Percentiles rank a stretch among this genome's conserved stretches.
These are phyloP conservation scores for Anolis apletophallus DNA, from an alignment of 2,797 vertebrate genomes.

Conservation along the genomic window DNA sequence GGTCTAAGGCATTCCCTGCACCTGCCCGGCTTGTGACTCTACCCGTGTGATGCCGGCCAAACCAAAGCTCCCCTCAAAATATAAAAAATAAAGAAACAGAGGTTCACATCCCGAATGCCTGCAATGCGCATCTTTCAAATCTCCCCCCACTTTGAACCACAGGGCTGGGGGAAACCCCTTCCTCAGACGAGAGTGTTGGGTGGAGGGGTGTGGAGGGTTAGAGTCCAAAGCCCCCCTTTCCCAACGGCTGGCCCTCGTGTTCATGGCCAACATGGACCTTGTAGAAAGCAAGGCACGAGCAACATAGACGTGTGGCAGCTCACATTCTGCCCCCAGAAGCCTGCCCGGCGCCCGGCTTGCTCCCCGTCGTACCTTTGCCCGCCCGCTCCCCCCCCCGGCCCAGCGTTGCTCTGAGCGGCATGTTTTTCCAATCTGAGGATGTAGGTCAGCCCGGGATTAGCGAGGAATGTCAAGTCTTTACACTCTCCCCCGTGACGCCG, in stretches of 20 bases:
- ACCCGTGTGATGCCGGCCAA: neutral
- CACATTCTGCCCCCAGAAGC: neutral
- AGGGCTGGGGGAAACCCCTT: too few relatives aligned
- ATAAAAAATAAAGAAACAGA: neutral
- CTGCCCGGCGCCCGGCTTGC: neutral
- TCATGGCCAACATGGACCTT: too few relatives aligned
- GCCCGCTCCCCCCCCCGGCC: neutral
- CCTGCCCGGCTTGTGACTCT: too few relatives aligned
- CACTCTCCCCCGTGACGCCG: neutral
- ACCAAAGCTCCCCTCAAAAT: neutral
- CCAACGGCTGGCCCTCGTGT: neutral
- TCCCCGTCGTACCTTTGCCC: neutral
- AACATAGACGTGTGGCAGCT: neutral
- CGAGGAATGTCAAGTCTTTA: slow-evolving; percentile 1
- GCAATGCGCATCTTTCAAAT: neutral
- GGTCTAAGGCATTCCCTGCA: too few relatives aligned
- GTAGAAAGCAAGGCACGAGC: neutral
- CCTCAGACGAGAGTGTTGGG: too few relatives aligned
- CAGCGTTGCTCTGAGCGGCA: neutral
- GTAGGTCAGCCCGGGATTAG: slow-evolving; percentile 16
- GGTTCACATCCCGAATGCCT: neutral
- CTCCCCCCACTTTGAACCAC: too few relatives aligned
- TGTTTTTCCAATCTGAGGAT: neutral
- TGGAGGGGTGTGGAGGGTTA: too few relatives aligned
- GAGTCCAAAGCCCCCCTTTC: too few relatives aligned